Conservation (phyloP, 35 echinoderm and acorn worm species). For the Lytechinus variegatus region DNA sequence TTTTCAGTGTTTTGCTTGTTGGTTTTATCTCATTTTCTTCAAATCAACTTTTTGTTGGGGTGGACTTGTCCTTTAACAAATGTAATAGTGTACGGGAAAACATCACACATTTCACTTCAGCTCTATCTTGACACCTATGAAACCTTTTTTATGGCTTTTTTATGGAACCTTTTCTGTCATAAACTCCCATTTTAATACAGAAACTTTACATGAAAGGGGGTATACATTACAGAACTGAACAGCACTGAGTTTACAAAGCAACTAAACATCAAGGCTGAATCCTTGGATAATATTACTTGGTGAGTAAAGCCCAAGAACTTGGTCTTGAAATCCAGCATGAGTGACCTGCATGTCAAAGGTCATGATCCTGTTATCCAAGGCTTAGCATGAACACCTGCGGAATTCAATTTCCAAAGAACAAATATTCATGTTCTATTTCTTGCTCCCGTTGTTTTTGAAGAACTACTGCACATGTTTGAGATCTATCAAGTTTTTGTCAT, state of each 20-base stretch:
- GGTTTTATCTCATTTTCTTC: no score
- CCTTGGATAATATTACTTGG: neutral
- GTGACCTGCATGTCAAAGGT: neutral
- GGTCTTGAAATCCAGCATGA: neutral
- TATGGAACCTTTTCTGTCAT: no score
- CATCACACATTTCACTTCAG: no score
- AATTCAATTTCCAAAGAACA: conserved; percentile 14
- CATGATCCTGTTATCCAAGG: neutral
- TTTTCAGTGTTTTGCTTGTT: no score
- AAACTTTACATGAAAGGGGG: neutral
- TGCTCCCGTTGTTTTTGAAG: neutral
- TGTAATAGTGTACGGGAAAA: no score
- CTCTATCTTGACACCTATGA: no score
- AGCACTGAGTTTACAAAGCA: neutral
- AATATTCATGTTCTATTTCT: conserved; percentile 20
- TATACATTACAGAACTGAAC: neutral
- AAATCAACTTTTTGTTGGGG: no score
- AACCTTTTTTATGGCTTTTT: no score
- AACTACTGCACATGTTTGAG: neutral
- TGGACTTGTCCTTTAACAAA: no score
- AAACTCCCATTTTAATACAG: no score
- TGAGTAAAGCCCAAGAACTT: neutral
- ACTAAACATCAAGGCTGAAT: neutral
- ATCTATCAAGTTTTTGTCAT: neutral
- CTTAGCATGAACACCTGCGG: conserved; percentile 7